Evolutionary conservation across 2,797 vertebrate genomes (phyloP).

Genomic region (Lagorchestes hirsutus): DNA sequence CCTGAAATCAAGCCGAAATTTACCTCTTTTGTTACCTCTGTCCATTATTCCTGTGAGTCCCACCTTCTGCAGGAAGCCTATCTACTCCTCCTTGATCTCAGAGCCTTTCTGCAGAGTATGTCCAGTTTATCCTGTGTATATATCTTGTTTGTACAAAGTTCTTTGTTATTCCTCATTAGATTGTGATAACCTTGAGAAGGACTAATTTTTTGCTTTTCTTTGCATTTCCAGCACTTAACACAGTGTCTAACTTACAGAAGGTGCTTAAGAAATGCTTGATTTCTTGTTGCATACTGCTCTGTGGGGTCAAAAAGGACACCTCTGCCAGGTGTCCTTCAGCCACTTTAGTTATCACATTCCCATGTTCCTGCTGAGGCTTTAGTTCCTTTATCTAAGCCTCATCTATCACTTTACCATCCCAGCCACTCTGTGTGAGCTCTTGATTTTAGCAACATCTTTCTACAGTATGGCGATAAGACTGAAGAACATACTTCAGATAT

Average conservation of each 20-base stretch:
- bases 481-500: background rate
- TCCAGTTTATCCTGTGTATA: background rate
- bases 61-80: background rate
- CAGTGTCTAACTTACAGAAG: background rate
- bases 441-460: background rate
- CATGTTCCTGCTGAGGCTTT: background rate
- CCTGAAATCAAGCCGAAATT: background rate
- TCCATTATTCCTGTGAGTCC: background rate
- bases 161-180: background rate
- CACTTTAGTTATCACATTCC: background rate
- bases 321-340: background rate
- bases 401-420: background rate
- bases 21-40: background rate
- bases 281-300: background rate
- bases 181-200: background rate
- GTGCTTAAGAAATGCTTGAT: background rate
- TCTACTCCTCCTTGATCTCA: background rate
- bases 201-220: background rate
- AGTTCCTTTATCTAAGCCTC: background rate
- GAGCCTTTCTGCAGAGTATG: background rate
- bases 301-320: background rate
- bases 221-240: background rate
- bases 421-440: background rate
- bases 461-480: background rate
- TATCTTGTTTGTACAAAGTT: background rate